Percentiles rank a stretch among this genome's conserved stretches.
phyloP scores from a whole-genome alignment of 2,113 vertebrate species.

The Fulmarus glacialis region DNA sequence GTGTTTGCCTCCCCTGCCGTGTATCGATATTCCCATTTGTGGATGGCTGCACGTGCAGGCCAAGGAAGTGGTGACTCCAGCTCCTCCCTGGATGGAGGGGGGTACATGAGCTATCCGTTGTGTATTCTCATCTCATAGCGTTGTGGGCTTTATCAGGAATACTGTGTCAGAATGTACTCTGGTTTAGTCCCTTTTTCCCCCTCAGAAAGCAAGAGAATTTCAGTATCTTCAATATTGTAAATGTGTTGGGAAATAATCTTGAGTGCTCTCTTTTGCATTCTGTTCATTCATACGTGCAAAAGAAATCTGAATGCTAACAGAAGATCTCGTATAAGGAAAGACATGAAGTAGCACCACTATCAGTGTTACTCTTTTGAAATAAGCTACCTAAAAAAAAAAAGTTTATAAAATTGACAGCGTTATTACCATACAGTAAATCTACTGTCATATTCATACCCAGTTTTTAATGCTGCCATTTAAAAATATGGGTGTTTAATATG shows the following conservation, averaged over 20 bases:
- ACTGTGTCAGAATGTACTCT: background rate
- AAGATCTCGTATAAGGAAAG: background rate
- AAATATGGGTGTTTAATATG: background rate
- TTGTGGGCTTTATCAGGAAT: background rate
- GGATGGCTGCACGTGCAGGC: background rate
- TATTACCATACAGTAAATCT: background rate
- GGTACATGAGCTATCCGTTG: rapidly evolving
- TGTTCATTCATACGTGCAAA: background rate
- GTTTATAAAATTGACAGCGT: background rate
- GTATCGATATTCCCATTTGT: rapidly evolving
- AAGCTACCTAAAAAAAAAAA: background rate
- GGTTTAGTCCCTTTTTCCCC: background rate
- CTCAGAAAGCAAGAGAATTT: background rate
- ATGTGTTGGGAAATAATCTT: background rate
- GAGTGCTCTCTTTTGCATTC: background rate
- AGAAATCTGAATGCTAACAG: background rate
- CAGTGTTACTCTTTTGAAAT: background rate
- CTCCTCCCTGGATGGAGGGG: background rate
- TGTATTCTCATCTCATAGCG: background rate
- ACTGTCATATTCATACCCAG: background rate
- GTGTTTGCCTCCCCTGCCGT: background rate
- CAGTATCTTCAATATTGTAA: background rate
- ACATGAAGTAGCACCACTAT: background rate
- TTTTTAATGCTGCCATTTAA: background rate
- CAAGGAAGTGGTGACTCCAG: background rate